Evolutionary conservation across 1,140 invertebrate genomes (phyloP), one percentile per base, ranked within the genome.

Genomic region (Diuraphis noxia): DNA sequence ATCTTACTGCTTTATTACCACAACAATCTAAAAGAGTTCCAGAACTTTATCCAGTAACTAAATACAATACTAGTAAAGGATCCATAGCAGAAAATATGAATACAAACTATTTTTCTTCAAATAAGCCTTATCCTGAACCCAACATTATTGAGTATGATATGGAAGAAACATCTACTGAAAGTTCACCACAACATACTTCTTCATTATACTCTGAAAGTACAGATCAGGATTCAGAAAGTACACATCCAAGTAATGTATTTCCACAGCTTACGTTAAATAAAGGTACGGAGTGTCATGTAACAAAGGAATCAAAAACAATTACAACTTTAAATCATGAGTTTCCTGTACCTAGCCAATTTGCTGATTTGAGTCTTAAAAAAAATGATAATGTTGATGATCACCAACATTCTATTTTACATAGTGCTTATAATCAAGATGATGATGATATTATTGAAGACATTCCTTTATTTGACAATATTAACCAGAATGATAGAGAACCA

Each of bases 321-420:
- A 36, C n/a, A 36, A 25, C 88, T 72, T 30, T 9, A 77, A 91
- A 82, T 49, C n/a, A 91, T 40, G 43, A 91, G 23, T 82, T 91
- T 19, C 89, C 89, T n/a, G 89, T 91, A 38, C 89, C 89, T 91
- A 91, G 89, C 77, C 63, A 91, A 82, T 91, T 91, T 91, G 89
- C 89, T 41, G 89, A 91, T 91, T 91, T 91, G 13, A 81, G 30
- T 82, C 43, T 91, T 49, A 82, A 49, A 2, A 81, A 5, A 25
- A 25, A 82, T 49, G 72, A 91, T 38, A 36, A 19, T 90, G n/a
- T 81, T 91, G 77, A 82, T 82, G 89, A 91, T 40, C 43, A 79
- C n/a, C 34, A 88, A 56, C 72, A 90, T 79, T 90, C 88, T 19
- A 81, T 90, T 46, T 81, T 90, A 90, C 72, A 90, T 79, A 90